These are phyloP conservation scores for Schizopygopsis malacanthus DNA, from an alignment of 2,797 vertebrate species.

Conservation along the genomic window DNA sequence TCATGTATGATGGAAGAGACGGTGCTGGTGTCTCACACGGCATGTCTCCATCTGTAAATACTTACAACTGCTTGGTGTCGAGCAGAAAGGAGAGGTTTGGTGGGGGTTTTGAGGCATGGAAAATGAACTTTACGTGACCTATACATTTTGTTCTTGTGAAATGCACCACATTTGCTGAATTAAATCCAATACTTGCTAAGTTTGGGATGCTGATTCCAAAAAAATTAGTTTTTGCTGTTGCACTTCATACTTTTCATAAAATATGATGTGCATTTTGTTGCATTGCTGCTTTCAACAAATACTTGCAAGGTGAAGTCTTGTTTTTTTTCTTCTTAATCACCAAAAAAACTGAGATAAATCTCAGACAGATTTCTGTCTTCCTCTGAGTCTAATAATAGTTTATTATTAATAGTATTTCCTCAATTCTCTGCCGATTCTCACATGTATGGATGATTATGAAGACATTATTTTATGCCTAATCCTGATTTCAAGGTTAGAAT, in stretches of 20 bases:
- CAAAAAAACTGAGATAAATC: background rate
- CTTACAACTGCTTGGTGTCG: background rate
- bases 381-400: background rate
- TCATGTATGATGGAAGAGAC: conserved; percentile 55
- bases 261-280: background rate
- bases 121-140: background rate
- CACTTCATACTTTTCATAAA: background rate
- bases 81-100: background rate
- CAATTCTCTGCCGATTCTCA: too few relatives aligned
- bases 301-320: background rate
- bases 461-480: background rate
- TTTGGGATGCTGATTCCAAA: background rate
- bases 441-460: background rate
- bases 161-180: background rate
- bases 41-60: conserved; percentile 27
- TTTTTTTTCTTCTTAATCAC: background rate
- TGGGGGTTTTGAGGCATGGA: background rate
- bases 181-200: background rate
- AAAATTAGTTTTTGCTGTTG: background rate
- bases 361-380: background rate
- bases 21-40: conserved; percentile 33
- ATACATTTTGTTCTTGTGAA: background rate
- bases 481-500: background rate
- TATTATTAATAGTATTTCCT: too few relatives aligned
- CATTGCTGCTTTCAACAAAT: background rate